A percentile compares a stretch with the other conserved stretches of the same genome.
Evolutionary conservation across 2,113 vertebrate species (phyloP).

Genomic region (Todiramphus saurophagus): DNA sequence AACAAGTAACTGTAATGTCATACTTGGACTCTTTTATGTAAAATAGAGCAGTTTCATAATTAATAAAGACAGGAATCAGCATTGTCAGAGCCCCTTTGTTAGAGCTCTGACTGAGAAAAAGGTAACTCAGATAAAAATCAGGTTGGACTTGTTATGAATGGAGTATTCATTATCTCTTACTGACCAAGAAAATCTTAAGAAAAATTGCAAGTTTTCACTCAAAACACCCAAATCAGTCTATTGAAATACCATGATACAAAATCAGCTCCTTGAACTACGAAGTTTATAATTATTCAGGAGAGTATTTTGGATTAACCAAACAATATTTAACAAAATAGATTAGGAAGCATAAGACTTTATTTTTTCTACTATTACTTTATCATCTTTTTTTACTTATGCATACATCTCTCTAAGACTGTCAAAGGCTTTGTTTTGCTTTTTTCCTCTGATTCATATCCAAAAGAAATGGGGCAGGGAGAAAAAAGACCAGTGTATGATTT

Average conservation of each 20-base stretch:
- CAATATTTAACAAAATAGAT: background rate
- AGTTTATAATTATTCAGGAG: background rate
- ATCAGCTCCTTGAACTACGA: background rate
- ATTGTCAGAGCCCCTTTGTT: background rate
- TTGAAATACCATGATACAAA: background rate
- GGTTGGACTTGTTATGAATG: background rate
- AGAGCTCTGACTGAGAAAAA: background rate
- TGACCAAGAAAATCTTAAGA: background rate
- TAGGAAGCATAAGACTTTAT: background rate
- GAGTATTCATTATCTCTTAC: background rate
- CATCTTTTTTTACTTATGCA: background rate
- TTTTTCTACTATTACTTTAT: background rate
- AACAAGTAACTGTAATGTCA: background rate
- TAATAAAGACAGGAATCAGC: background rate
- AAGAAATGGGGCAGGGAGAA: background rate
- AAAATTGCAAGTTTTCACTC: background rate
- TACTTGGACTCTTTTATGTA: background rate
- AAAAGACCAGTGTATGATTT: background rate
- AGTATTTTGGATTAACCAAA: background rate
- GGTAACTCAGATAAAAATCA: background rate
- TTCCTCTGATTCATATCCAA: background rate
- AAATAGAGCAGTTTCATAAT: background rate
- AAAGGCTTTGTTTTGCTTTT: background rate
- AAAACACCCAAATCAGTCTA: background rate
- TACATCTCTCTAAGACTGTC: background rate